Conservation (phyloP, 2,113 vertebrate species). For the Jaculus jaculus region DNA sequence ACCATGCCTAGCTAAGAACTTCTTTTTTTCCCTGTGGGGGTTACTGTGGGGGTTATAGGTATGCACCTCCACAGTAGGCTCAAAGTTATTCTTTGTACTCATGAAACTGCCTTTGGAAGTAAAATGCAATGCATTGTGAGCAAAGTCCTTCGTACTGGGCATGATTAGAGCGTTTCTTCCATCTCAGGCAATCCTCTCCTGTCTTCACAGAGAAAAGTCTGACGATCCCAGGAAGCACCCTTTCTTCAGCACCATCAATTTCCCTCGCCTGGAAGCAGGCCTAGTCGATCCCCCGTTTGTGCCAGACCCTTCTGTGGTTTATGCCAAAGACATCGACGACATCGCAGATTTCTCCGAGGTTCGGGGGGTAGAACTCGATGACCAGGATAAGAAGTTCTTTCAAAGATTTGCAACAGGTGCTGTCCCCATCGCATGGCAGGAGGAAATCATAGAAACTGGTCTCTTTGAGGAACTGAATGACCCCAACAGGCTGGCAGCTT, state of each 20-base stretch:
- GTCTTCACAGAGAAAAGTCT: constrained; percentile 83
- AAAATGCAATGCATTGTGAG: not conserved
- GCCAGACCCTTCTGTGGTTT: constrained; percentile 94
- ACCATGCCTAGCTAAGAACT: no score
- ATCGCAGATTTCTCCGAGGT: constrained; percentile 95
- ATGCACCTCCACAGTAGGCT: not conserved
- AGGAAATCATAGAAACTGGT: constrained; percentile 93
- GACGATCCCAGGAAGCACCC: constrained; percentile 92
- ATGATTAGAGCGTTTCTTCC: not conserved
- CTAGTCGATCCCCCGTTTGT: constrained; percentile 91
- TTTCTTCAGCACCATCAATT: constrained; percentile 94
- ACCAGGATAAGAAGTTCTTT: constrained; percentile 93
- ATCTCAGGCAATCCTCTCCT: constrained; percentile 47
- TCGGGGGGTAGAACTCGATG: constrained; percentile 91
- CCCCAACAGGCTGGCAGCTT: constrained; percentile 86
- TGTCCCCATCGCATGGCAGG: constrained; percentile 90
- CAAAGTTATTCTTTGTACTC: not conserved
- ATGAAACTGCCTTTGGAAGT: not conserved
- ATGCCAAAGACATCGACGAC: constrained; percentile 93
- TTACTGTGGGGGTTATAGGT: not conserved
- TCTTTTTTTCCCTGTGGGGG: no score
- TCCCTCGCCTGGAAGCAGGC: constrained; percentile 92
- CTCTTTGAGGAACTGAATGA: constrained; percentile 91
- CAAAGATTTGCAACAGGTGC: constrained; percentile 92
- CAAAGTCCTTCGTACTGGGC: not conserved